A percentile compares a stretch with the other conserved stretches of the same genome.
phyloP scores from a whole-genome alignment of 1,140 invertebrate species.

The Oedothorax gibbosus region DNA sequence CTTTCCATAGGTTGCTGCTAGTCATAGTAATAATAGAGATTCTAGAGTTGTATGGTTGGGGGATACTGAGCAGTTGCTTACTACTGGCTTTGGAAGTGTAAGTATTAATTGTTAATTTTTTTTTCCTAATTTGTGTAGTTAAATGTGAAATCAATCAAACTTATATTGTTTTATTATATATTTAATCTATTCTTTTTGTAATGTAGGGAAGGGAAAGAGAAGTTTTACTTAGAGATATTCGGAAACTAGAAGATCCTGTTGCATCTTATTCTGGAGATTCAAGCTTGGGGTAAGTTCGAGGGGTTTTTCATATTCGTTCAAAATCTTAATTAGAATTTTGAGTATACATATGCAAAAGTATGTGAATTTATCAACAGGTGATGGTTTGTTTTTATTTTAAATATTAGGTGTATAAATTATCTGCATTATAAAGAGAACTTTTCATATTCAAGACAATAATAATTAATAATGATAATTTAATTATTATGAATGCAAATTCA shows the following conservation, averaged over 20 bases:
- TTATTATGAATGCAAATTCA: no score
- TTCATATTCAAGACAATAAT: no score
- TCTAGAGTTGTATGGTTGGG: conserved; percentile 90
- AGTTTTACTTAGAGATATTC: conserved; percentile 86
- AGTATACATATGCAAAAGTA: no score
- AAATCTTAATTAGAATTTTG: no score
- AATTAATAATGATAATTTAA: no score
- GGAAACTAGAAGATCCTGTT: conserved; percentile 82
- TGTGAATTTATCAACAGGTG: no score
- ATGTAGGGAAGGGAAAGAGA: conserved; percentile 81
- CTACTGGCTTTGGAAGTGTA: conserved; percentile 77
- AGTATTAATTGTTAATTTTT: conserved; percentile 52
- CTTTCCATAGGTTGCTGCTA: conserved; percentile 72
- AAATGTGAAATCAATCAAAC: background rate
- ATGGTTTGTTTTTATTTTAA: no score
- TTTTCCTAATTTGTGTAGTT: background rate
- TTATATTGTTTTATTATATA: conserved; percentile 1
- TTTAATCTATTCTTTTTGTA: background rate
- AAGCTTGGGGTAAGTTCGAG: conserved; percentile 80
- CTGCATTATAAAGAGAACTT: no score
- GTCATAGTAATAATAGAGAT: conserved; percentile 90
- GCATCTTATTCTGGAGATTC: conserved; percentile 83
- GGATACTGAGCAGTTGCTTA: conserved; percentile 82
- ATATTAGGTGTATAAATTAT: no score
- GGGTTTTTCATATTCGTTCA: background rate